These are phyloP conservation scores for Drosophila busckii DNA, from an alignment of 1,140 invertebrate genomes.

Conservation along the genomic window DNA sequence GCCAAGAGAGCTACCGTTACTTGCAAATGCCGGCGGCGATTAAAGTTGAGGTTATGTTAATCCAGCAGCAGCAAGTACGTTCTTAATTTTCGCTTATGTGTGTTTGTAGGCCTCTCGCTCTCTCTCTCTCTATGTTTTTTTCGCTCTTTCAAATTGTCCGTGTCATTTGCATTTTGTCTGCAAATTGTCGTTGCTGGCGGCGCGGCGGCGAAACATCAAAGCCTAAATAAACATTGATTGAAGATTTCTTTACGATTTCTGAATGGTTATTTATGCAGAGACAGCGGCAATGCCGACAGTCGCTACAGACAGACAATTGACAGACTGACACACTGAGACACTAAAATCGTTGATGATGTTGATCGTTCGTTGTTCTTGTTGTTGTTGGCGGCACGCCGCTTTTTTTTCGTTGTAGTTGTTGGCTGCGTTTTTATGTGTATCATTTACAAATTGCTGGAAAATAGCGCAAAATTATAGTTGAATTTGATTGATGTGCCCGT, in stretches of 20 bases:
- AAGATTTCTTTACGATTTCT: conserved; percentile 77
- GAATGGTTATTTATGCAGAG: conserved; percentile 77
- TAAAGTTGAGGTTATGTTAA: no score
- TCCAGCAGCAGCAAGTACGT: no score
- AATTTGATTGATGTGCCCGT: conserved; percentile 65
- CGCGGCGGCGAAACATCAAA: conserved; percentile 59
- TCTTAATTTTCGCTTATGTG: no score
- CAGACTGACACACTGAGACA: conserved; percentile 72
- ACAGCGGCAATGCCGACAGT: conserved; percentile 41
- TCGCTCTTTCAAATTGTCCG: conserved; percentile 45
- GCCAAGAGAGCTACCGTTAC: conserved; percentile 24
- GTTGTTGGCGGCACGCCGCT: conserved; percentile 32
- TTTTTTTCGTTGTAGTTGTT: conserved; percentile 40
- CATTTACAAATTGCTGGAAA: conserved; percentile 74
- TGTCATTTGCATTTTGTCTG: conserved; percentile 73
- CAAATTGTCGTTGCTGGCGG: conserved; percentile 65
- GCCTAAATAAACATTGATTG: conserved; percentile 76
- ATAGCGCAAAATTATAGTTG: conserved; percentile 54
- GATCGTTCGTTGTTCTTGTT: conserved; percentile 30
- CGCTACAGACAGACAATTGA: conserved; percentile 41
- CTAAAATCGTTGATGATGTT: conserved; percentile 63
- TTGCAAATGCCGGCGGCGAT: conserved; percentile 4
- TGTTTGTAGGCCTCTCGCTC: conserved; percentile 39
- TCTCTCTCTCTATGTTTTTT: no score
- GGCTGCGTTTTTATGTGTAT: conserved; percentile 42